Evolutionary conservation across 2,888 invertebrate species (phyloP).

Genomic region (Cataglyphis rosenhaueri): DNA sequence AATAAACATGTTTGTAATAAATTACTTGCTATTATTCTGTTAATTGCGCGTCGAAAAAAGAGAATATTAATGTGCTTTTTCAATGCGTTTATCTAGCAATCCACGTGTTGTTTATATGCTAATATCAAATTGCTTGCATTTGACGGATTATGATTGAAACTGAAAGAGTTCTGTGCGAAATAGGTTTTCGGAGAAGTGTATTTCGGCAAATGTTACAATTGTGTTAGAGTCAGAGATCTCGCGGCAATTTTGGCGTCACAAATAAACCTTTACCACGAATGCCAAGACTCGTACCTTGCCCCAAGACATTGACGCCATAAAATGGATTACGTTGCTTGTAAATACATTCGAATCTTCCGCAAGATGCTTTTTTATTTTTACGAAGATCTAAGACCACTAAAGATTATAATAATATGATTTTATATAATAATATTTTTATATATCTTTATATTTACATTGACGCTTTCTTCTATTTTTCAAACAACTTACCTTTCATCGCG

Average conservation of each 20-base stretch:
- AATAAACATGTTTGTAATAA: constrained; percentile 80
- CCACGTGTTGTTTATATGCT: constrained; percentile 90
- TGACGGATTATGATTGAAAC: constrained; percentile 90
- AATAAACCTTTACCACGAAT: constrained; percentile 64
- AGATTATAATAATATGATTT: background rate
- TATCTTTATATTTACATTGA: background rate
- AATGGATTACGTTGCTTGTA: constrained; percentile 67
- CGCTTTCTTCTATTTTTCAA: background rate
- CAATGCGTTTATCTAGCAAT: constrained; percentile 90
- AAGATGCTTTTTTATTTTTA: constrained; percentile 52
- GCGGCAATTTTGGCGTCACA: constrained; percentile 33
- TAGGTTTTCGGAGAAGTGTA: constrained; percentile 1
- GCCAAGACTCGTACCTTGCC: constrained; percentile 65
- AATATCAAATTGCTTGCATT: constrained; percentile 92
- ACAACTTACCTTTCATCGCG: constrained; percentile 65
- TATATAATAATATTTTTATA: background rate
- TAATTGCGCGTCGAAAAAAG: constrained; percentile 81
- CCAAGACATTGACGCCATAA: constrained; percentile 58
- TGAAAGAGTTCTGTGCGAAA: constrained; percentile 48
- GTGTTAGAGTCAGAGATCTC: background rate
- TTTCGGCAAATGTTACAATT: background rate
- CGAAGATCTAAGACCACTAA: constrained; percentile 67
- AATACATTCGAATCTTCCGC: constrained; percentile 70
- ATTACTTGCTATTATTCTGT: background rate
- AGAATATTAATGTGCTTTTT: constrained; percentile 88